phyloP scores from a whole-genome alignment of 2,797 vertebrate species.

The Mallotus villosus region DNA sequence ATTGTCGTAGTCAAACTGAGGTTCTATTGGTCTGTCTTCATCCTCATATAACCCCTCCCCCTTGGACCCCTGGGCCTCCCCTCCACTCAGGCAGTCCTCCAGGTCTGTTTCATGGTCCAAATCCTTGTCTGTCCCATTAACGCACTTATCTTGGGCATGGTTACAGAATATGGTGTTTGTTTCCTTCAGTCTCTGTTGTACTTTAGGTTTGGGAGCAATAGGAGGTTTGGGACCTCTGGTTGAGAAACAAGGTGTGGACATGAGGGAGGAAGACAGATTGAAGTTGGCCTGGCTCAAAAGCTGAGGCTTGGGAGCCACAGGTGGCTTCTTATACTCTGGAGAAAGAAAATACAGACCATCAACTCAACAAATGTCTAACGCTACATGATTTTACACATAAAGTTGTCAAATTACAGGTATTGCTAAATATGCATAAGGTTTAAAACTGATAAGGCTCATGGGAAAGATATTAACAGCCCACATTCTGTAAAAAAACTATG shows the following conservation, averaged over 20 bases:
- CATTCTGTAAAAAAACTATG: constrained; percentile 44
- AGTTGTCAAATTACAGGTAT: background rate
- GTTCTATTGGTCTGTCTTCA: constrained; percentile 21
- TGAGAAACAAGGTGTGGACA: constrained; percentile 70
- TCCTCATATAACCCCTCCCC: constrained; percentile 21
- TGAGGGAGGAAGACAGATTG: constrained; percentile 73
- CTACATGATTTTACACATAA: background rate
- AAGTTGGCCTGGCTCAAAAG: constrained; percentile 73
- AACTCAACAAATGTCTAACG: background rate
- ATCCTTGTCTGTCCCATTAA: constrained; percentile 74
- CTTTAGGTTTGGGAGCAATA: constrained; percentile 87
- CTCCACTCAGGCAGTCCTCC: constrained; percentile 38
- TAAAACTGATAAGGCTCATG: constrained; percentile 20
- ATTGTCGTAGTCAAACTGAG: constrained; percentile 24
- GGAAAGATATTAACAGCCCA: constrained; percentile 32
- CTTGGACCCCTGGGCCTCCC: background rate
- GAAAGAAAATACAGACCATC: constrained; percentile 70
- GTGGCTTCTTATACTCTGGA: constrained; percentile 87
- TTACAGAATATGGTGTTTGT: constrained; percentile 57
- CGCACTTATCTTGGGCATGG: constrained; percentile 69
- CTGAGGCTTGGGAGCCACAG: constrained; percentile 86
- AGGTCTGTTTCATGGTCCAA: constrained; percentile 65
- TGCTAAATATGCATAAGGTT: background rate
- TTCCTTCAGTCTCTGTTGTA: constrained; percentile 71
- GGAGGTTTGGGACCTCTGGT: constrained; percentile 86